Base-by-base conservation (phyloP, 2,888 invertebrate genomes). In the Germaria angustata region DNA sequence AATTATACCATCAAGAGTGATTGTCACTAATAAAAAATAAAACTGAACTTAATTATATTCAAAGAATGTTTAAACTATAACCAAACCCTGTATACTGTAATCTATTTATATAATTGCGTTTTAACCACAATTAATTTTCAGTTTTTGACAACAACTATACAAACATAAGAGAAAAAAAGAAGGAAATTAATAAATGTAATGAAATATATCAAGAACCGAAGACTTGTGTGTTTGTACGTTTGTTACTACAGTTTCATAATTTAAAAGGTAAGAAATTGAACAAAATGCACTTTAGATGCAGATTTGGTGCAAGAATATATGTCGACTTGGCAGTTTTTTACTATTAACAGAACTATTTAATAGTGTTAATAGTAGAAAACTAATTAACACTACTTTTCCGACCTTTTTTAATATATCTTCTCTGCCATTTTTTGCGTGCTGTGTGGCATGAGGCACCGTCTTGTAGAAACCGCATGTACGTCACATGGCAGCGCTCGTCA, bases 121-220 rank as follows among this genome's bases (percentile, higher is more conserved):
- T 68, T 20, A 77, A 61, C 34, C 2, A 39, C 24, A 51, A 51
- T 63, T 71, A 49, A 71, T 76, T 76, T 49, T 1, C 51, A 34
- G 20, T 61, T 63, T 57, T 41, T 49, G 76, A 59, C 57, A 73
- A 65, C n/a, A 17, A 8, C 61, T 55, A 49, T 15, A 51, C 36
- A 65, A 36, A 51, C 32, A 20, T 9, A 17, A 32, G 49, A 32
- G 24, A n/a, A 20, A 41, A 15, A 15, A 34, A n/a, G 51, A 22
- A 41, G 5, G 13, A 53, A 69, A 77, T 73, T 34, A 72, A 81
- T 81, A 77, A 71, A 77, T 77, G 76, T 72, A 66, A 81, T 72
- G 65, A 61, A 72, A 53, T 46, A 75, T 75, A 80, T 65, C 49
- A 75, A 65, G 55, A 57, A 57, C 41, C 20, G 20, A 65, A 72